Evolutionary conservation across 2,113 vertebrate species (phyloP).

Genomic region (Gymnorhina tibicen): DNA sequence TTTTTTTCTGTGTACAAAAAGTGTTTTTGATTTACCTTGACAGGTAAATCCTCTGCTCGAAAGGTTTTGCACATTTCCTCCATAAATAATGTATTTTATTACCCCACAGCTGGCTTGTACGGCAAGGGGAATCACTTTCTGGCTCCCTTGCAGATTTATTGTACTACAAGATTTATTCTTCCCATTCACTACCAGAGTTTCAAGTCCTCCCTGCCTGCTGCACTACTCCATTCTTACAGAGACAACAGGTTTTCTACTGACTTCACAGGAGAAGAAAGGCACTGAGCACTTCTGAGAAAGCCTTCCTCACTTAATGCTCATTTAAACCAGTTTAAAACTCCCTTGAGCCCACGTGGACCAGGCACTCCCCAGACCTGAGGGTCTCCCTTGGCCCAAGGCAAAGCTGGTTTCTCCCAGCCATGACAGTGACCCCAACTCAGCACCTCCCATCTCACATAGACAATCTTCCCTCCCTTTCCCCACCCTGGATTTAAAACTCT

Average conservation of each 20-base stretch:
- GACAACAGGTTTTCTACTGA: not conserved
- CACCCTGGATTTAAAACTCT: not conserved
- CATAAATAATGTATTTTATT: not conserved
- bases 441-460: not conserved
- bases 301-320: not conserved
- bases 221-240: not conserved
- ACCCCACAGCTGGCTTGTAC: not conserved
- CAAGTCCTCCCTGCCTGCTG: not conserved
- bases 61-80: not conserved
- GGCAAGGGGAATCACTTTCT: not conserved
- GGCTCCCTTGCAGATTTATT: not conserved
- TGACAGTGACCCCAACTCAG: not conserved
- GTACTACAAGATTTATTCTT: not conserved
- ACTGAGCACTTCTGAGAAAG: not conserved
- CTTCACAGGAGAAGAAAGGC: not conserved
- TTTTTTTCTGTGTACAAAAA: not conserved
- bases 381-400: fast-evolving
- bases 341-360: not conserved
- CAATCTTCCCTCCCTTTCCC: not conserved
- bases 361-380: not conserved
- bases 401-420: not conserved
- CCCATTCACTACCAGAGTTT: not conserved
- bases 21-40: not conserved
- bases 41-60: not conserved
- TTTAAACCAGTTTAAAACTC: not conserved